Conservation (phyloP, 2,888 invertebrate species). For the Iphiclides podalirius region DNA sequence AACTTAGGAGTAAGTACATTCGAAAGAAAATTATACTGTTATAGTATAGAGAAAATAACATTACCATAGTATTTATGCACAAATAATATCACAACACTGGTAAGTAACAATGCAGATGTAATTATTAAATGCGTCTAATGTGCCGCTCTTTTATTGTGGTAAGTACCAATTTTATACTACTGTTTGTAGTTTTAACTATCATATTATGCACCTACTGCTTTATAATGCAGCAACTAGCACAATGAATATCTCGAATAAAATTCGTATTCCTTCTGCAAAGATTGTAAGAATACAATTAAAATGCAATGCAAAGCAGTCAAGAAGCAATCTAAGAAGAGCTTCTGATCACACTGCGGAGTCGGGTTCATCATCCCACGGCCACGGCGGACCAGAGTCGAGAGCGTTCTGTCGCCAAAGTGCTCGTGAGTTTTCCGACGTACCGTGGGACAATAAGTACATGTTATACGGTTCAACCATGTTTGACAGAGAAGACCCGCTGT, state of each 20-base stretch:
- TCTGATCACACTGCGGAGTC: slow-evolving; percentile 67
- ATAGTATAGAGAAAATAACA: neutral
- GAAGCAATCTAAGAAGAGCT: slow-evolving; percentile 10
- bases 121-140: neutral
- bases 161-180: neutral
- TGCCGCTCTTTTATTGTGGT: neutral
- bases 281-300: slow-evolving; percentile 22
- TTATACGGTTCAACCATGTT: slow-evolving; percentile 71
- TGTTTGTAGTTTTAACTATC: too few relatives aligned
- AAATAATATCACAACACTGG: slow-evolving; percentile 1
- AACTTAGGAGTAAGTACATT: neutral
- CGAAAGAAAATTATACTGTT: too few relatives aligned
- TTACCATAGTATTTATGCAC: neutral
- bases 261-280: neutral
- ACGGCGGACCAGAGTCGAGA: slow-evolving; percentile 66
- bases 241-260: neutral
- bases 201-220: too few relatives aligned
- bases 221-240: too few relatives aligned
- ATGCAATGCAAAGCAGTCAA: slow-evolving; percentile 17
- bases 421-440: slow-evolving; percentile 52
- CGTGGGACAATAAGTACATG: slow-evolving; percentile 62
- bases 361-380: slow-evolving; percentile 73
- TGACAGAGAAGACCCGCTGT: slow-evolving; percentile 52
- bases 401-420: slow-evolving; percentile 75
- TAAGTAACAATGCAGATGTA: neutral